phyloP scores from a whole-genome alignment of 2,888 invertebrate genomes.

The Stenichneumon culpator region DNA sequence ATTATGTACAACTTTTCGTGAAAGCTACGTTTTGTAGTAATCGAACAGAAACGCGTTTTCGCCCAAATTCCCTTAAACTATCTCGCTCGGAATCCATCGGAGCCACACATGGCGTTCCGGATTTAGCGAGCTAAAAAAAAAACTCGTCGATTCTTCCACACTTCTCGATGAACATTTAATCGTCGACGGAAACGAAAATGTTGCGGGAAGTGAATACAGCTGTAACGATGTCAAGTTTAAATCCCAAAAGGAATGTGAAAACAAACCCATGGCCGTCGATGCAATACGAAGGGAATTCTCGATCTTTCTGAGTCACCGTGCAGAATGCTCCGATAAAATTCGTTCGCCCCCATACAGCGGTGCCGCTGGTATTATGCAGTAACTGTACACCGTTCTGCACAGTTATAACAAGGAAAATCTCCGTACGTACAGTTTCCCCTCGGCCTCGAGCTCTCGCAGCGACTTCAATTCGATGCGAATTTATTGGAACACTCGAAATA shows the following conservation, averaged over 20 bases:
- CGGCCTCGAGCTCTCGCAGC: neutral
- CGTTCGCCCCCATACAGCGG: neutral
- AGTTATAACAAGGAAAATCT: slow-evolving; percentile 18
- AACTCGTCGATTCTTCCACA: neutral
- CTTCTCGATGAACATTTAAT: neutral
- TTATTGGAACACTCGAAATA: slow-evolving; percentile 25
- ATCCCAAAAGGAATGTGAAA: slow-evolving; percentile 33
- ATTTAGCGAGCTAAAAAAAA: neutral
- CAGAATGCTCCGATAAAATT: slow-evolving; percentile 42
- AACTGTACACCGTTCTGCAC: neutral
- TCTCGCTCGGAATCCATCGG: too few species aligned
- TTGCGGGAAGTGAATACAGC: slow-evolving; percentile 10
- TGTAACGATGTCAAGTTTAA: slow-evolving; percentile 32
- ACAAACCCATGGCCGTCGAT: slow-evolving; percentile 22
- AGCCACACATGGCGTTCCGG: neutral
- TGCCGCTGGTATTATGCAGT: neutral
- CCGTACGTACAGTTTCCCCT: slow-evolving; percentile 6
- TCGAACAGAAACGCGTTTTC: too few species aligned
- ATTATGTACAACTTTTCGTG: too few species aligned
- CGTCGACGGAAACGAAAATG: neutral
- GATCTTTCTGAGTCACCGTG: slow-evolving; percentile 35
- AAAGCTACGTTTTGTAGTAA: too few species aligned
- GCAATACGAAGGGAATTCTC: slow-evolving; percentile 18
- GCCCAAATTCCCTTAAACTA: too few species aligned
- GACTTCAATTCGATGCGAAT: slow-evolving; percentile 28